Base-by-base conservation (phyloP, 2,797 vertebrate genomes). In the Leptodactylus fallax region DNA sequence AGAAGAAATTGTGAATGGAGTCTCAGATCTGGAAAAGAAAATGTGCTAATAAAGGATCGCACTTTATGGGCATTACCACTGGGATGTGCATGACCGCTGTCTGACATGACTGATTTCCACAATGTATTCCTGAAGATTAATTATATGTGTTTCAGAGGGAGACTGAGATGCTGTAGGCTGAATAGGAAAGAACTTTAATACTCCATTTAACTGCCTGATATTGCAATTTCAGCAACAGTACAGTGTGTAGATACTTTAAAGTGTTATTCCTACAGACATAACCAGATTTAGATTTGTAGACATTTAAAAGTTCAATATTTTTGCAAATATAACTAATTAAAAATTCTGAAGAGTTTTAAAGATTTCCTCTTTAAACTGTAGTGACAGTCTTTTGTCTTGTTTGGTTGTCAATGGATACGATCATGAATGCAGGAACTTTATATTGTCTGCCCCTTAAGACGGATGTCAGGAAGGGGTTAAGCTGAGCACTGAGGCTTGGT, bases 71-170 rank as follows among this genome's bases (percentile, higher is more conserved):
- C 25, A 58, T 58, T 21, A 71, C 69, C 53, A 84, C 27, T 60
- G 67, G 69, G 82, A 74, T 23, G 53, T 84, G 25, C 55, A 60
- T 36, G 27, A 84, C 53, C 21, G 13, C 53, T 56, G 36, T 49
- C 55, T 84, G 67, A 84, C 82, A 84, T 84, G 17, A 74, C 55
- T 84, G 25, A 84, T 58, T 84, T 58, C 65, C 55, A 84, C 53
- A 58, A 84, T 47, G 82, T 27, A 74, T 56, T 84, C 55, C 10
- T 74, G 82, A 84, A 74, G 69, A 84, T 74, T 84, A 74, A 84
- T 74, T 60, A 61, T 65, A 63, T 85, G 36, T 63, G 45, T 85
- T 76, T 85, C 74, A 78, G 36, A 23, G 23, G 14, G 69, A 76
- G 58, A 61, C 82, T 21, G 16, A 58, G 17, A 36, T 36, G 82